Conservation (phyloP, 2,888 invertebrate species). For the Sinopyrophorus schimmeli region DNA sequence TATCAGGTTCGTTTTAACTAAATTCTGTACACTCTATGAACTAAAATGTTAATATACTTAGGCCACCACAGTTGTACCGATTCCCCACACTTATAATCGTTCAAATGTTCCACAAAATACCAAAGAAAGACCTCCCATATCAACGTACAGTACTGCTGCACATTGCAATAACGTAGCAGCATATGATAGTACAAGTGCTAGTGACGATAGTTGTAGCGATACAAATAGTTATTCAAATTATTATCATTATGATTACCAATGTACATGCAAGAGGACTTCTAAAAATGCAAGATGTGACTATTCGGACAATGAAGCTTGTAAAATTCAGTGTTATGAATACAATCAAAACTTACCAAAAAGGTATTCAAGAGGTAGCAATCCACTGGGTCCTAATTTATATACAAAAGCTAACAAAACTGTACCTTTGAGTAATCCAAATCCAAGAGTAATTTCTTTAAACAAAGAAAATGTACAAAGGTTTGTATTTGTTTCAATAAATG, state of each 20-base stretch:
- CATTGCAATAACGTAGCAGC: constrained; percentile 26
- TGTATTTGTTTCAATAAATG: background rate
- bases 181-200: constrained; percentile 44
- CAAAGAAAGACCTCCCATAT: constrained; percentile 14
- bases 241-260: constrained; percentile 44
- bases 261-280: constrained; percentile 35
- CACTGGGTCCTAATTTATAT: no score
- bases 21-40: no score
- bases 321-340: constrained; percentile 44
- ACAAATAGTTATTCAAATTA: constrained; percentile 46
- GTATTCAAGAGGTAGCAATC: constrained; percentile 40
- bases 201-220: constrained; percentile 48
- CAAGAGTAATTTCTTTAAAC: constrained; percentile 34
- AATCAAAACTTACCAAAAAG: constrained; percentile 43
- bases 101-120: constrained; percentile 10
- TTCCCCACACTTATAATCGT: constrained; percentile 31
- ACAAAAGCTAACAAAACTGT: no score
- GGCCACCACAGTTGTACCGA: constrained; percentile 33
- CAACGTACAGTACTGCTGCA: constrained; percentile 15
- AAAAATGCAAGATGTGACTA: constrained; percentile 41
- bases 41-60: constrained; percentile 8
- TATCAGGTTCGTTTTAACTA: constrained; percentile 42
- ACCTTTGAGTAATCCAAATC: no score
- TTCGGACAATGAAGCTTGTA: constrained; percentile 48
- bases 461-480: constrained; percentile 31